Evolutionary conservation across 2,113 vertebrate species (phyloP), one percentile per base, ranked within the genome.

Genomic region (Speoplatyrhinus poulsoni): DNA sequence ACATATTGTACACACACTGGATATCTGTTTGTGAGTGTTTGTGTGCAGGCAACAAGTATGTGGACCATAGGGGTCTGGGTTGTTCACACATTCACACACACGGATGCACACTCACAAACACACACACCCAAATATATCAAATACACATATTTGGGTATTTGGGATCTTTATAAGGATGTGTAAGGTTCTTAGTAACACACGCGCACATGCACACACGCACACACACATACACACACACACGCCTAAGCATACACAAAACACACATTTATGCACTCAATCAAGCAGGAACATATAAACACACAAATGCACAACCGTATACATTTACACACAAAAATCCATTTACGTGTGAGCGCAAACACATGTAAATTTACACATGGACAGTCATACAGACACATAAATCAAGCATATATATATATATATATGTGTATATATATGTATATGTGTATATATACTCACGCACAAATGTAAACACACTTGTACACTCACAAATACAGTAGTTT

Each of bases 1-100:
- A 17, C 59, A 33, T 9, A 4, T 61, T 0, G 0, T n/a, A 54
- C 60, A 46, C 46, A 33, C 71, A 60, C 64, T 19, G 58, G 41
- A 64, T 32, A 50, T 64, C 60, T 36, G 48, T 46, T 16, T 46
- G 48, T 46, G 47, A 17, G 12, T 46, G 48, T 46, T 19, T 48
- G 48, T 46, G 19, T 19, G 13, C 69, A 46, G 52, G 61, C 66
- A 76, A 26, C 26, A 26, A 1, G 62, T 46, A 70, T 79, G 60
- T 77, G 73, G 52, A 60, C 65, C 36, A 8, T 8, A 41, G 36
- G 26, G 36, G 36, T 41, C 36, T 67, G 70, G 26, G 73, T 73
- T 64, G 36, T 72, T 64, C 52, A 26, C 53, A 16, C 53, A 19
- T n/a, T n/a, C 15, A 55, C 53, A n/a, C 53, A 55, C 53, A 55